These are phyloP conservation scores for Phacellophora camtschatica DNA, from an alignment of 30 jellyfish, hydroid and myxozoan species.

Conservation along the genomic window DNA sequence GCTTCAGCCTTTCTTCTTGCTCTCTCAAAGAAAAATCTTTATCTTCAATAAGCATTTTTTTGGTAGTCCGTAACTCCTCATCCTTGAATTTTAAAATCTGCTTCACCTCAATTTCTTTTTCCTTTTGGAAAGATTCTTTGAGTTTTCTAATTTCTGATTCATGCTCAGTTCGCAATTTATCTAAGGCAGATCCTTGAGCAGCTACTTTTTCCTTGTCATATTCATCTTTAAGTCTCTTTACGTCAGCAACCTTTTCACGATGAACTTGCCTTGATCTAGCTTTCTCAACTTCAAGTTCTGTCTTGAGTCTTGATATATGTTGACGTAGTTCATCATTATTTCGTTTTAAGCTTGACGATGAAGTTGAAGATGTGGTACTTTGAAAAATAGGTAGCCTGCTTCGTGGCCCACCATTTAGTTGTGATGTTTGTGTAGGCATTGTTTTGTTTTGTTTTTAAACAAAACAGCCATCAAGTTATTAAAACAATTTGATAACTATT, in stretches of 20 bases:
- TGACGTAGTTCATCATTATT: constrained; percentile 80
- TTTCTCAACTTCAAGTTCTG: constrained; percentile 78
- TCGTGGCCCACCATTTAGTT: constrained; percentile 45
- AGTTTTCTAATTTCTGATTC: constrained; percentile 70
- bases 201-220: constrained; percentile 55
- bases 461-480: no score
- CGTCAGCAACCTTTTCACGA: constrained; percentile 88
- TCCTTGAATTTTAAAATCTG: constrained; percentile 85
- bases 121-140: constrained; percentile 71
- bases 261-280: constrained; percentile 81
- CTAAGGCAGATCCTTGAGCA: constrained; percentile 36
- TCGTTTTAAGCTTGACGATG: constrained; percentile 64
- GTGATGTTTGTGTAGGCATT: constrained; percentile 53
- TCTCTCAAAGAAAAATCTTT: constrained; percentile 64
- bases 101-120: constrained; percentile 79
- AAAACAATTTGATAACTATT: no score
- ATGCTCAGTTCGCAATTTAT: constrained; percentile 46
- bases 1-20: constrained; percentile 55
- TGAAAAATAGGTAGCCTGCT: constrained; percentile 56
- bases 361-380: constrained; percentile 29
- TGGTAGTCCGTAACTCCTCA: constrained; percentile 84
- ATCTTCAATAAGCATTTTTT: constrained; percentile 76
- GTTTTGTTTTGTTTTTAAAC: no score
- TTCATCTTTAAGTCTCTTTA: constrained; percentile 70
- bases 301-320: constrained; percentile 65